These are phyloP conservation scores for Drosophila mauritiana DNA, from an alignment of 1,140 invertebrate genomes.

Conservation along the genomic window DNA sequence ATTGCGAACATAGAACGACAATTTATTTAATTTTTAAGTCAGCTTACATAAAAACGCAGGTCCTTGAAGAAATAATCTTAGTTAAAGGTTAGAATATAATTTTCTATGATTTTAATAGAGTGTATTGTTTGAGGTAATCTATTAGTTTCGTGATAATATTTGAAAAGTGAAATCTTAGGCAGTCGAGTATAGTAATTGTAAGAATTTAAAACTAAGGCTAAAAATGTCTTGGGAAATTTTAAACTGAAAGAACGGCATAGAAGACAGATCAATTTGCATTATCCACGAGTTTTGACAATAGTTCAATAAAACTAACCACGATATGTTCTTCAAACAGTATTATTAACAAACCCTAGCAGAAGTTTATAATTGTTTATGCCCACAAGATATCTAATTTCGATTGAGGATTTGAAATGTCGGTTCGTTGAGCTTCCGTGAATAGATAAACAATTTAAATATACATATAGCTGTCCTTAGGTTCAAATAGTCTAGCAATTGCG, in stretches of 20 bases:
- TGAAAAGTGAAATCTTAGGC: no score
- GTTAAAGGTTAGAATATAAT: background rate
- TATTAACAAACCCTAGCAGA: conserved; percentile 4
- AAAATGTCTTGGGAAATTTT: conserved; percentile 7
- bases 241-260: background rate
- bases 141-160: background rate
- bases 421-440: conserved; percentile 39
- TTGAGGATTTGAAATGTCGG: conserved; percentile 5
- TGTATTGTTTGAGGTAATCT: background rate
- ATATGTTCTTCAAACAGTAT: conserved; percentile 21
- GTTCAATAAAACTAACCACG: conserved; percentile 7
- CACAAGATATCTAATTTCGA: background rate
- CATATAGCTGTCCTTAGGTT: conserved; percentile 26
- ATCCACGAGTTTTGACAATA: background rate
- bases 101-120: background rate
- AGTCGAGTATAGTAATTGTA: background rate
- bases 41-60: no score
- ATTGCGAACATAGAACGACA: no score
- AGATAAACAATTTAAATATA: conserved; percentile 39
- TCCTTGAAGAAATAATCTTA: no score
- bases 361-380: conserved; percentile 9
- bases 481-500: conserved; percentile 7
- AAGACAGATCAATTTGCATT: conserved; percentile 1
- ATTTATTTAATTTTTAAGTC: no score
- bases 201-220: background rate